Conservation (phyloP, 2,113 vertebrate genomes). For the Eptesicus fuscus region DNA sequence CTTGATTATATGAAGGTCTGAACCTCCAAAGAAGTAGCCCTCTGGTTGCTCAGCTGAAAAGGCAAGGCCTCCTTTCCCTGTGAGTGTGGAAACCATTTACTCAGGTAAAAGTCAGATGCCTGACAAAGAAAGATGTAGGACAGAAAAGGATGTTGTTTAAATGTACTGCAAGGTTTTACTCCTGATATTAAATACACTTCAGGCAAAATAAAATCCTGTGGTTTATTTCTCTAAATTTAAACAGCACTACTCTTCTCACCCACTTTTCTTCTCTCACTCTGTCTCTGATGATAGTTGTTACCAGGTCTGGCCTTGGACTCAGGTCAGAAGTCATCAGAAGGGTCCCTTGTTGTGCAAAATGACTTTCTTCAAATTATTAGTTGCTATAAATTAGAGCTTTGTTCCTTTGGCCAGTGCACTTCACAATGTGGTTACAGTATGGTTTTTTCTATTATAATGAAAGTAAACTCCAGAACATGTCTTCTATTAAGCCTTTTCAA, state of each 20-base stretch:
- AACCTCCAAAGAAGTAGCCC: neutral
- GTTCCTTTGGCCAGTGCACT: neutral
- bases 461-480: neutral
- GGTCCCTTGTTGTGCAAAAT: neutral
- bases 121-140: neutral
- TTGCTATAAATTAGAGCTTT: neutral
- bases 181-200: neutral
- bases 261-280: neutral
- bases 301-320: neutral
- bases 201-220: neutral
- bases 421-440: neutral
- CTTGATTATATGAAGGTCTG: neutral
- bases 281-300: neutral
- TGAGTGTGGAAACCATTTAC: neutral
- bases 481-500: neutral
- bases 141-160: neutral
- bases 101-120: neutral
- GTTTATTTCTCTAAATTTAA: neutral
- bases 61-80: neutral
- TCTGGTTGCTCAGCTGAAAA: neutral
- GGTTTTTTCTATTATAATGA: neutral
- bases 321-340: constrained; percentile 27
- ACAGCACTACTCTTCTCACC: neutral
- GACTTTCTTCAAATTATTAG: neutral
- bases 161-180: neutral